Conservation (phyloP, 2,888 invertebrate genomes). For the Andrena minutula region DNA sequence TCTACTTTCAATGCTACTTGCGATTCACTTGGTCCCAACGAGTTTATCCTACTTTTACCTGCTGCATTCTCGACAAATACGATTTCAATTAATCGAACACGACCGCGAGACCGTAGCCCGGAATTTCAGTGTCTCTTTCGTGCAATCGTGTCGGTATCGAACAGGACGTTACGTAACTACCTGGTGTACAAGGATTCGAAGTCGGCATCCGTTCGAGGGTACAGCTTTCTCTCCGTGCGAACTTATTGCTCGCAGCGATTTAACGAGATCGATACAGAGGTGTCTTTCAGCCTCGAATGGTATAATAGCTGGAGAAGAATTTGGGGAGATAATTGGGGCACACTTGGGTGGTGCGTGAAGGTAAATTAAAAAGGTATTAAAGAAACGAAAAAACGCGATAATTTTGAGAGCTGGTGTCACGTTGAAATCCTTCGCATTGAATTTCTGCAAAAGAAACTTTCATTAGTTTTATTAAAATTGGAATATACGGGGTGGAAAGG, state of each 20-base stretch:
- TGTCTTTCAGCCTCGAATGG: slow-evolving; percentile 28
- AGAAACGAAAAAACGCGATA: no score
- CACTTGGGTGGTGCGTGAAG: not conserved
- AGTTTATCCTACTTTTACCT: slow-evolving; percentile 8
- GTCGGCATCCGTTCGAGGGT: slow-evolving; percentile 53
- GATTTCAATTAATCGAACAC: slow-evolving; percentile 53
- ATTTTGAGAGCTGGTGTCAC: no score
- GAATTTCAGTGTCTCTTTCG: slow-evolving; percentile 55
- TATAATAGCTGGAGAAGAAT: not conserved
- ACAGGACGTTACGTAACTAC: slow-evolving; percentile 56
- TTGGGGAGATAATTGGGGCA: not conserved
- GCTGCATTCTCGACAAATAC: slow-evolving; percentile 17
- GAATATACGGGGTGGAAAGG: no score
- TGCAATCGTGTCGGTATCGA: slow-evolving; percentile 53
- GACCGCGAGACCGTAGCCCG: slow-evolving; percentile 21
- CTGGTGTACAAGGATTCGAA: slow-evolving; percentile 59
- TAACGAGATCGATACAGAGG: slow-evolving; percentile 56
- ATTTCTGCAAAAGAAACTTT: no score
- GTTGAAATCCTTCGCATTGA: no score
- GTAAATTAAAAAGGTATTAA: no score
- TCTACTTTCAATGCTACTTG: not conserved
- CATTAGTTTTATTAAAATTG: no score
- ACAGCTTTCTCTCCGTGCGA: slow-evolving; percentile 70
- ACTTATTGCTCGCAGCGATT: slow-evolving; percentile 58
- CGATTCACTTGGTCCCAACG: not conserved